Evolutionary conservation across 2,888 invertebrate genomes (phyloP).

Genomic region (Napeogenes sylphis): DNA sequence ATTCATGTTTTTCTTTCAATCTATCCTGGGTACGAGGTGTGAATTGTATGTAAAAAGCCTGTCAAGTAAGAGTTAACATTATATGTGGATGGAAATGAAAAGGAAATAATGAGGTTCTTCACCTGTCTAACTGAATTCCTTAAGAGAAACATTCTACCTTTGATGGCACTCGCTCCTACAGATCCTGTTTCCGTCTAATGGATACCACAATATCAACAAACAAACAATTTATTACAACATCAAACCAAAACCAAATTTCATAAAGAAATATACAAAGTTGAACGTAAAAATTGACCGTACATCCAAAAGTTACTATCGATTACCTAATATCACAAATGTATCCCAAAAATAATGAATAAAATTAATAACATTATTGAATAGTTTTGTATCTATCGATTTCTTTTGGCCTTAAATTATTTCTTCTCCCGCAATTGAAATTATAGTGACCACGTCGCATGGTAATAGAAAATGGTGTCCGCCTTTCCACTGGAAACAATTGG

Average conservation of each 20-base stretch:
- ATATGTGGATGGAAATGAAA: conserved; percentile 16
- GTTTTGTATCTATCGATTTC: neutral
- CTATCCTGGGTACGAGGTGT: too few species aligned
- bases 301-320: too few species aligned
- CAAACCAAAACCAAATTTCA: too few species aligned
- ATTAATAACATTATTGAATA: neutral
- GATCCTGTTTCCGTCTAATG: conserved; percentile 3
- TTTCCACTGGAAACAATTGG: conserved; percentile 32
- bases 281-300: too few species aligned
- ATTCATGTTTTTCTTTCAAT: too few species aligned
- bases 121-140: conserved; percentile 1
- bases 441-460: neutral
- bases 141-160: neutral
- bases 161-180: neutral
- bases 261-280: too few species aligned
- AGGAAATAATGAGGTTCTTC: conserved; percentile 17
- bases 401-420: neutral
- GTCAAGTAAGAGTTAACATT: conserved; percentile 17
- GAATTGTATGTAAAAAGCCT: neutral
- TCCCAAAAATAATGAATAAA: neutral
- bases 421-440: neutral
- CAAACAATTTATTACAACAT: too few species aligned
- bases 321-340: neutral
- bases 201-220: too few species aligned
- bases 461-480: conserved; percentile 6